Conservation (phyloP, 2,113 vertebrate species). For the Pygoscelis adeliae region DNA sequence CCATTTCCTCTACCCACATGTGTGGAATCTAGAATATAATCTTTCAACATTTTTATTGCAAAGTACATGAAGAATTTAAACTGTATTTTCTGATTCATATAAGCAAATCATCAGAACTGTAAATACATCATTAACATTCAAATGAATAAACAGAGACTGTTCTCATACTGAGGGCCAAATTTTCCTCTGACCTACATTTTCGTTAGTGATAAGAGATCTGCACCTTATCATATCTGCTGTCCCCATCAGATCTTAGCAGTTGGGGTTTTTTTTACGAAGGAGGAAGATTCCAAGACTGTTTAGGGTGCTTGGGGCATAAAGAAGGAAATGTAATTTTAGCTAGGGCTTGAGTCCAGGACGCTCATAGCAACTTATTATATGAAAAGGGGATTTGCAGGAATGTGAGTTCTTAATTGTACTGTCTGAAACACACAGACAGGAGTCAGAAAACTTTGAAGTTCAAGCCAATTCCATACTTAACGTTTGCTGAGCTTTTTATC, state of each 20-base stretch:
- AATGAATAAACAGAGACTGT: neutral
- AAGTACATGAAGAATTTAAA: neutral
- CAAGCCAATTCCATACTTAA: neutral
- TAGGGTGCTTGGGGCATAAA: neutral
- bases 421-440: neutral
- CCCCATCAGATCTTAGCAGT: neutral
- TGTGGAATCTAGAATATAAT: neutral
- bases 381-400: neutral
- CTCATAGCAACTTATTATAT: neutral
- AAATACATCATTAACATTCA: neutral
- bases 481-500: neutral
- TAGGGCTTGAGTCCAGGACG: neutral
- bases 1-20: neutral
- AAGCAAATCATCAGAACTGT: neutral
- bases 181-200: neutral
- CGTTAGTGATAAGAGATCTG: neutral
- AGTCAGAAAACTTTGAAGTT: constrained; percentile 34
- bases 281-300: neutral
- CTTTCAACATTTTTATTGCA: neutral
- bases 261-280: neutral
- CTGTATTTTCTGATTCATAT: neutral
- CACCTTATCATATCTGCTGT: neutral
- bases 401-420: neutral
- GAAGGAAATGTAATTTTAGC: neutral
- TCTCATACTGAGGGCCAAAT: neutral